Evolutionary conservation across 2,113 vertebrate genomes (phyloP).

Genomic region (Nyctereutes procyonoides): DNA sequence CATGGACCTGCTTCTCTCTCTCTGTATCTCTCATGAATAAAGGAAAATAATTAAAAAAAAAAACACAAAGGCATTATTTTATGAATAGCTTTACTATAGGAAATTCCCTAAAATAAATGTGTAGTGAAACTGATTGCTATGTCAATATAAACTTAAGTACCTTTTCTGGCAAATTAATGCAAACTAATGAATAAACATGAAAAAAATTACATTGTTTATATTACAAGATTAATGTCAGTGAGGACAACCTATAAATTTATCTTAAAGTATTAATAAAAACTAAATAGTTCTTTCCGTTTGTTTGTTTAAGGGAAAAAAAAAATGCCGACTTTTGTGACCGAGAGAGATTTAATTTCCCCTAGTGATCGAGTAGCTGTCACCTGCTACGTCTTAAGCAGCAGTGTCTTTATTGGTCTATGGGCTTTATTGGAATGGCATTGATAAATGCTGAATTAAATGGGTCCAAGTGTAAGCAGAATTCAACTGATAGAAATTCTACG

Average conservation of each 20-base stretch:
- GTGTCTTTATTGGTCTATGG: not conserved
- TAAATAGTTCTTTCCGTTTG: not conserved
- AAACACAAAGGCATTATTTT: not conserved
- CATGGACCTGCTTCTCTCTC: too few species aligned
- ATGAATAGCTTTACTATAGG: not conserved
- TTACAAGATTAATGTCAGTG: slow-evolving; percentile 54
- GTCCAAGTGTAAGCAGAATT: not conserved
- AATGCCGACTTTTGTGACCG: slow-evolving; percentile 37
- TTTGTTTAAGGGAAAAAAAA: slow-evolving; percentile 58
- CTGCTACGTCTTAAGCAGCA: not conserved
- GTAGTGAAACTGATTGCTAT: slow-evolving; percentile 12
- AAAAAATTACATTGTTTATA: slow-evolving; percentile 46
- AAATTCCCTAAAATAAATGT: slow-evolving; percentile 24
- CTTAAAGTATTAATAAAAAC: slow-evolving; percentile 64
- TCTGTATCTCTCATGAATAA: too few species aligned
- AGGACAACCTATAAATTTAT: slow-evolving; percentile 23
- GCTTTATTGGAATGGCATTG: not conserved
- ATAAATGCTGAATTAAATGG: not conserved
- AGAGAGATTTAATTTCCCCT: slow-evolving; percentile 63
- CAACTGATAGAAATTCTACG: not conserved
- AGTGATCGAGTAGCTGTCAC: not conserved
- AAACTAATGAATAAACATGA: slow-evolving; percentile 53
- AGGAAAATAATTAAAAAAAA: too few species aligned
- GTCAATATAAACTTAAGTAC: slow-evolving; percentile 37
- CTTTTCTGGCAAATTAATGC: slow-evolving; percentile 38